Percentiles rank a stretch among this genome's conserved stretches.
These are phyloP conservation scores for Steinernema carpocapsae DNA, from an alignment of 2,888 invertebrate genomes.

Conservation along the genomic window DNA sequence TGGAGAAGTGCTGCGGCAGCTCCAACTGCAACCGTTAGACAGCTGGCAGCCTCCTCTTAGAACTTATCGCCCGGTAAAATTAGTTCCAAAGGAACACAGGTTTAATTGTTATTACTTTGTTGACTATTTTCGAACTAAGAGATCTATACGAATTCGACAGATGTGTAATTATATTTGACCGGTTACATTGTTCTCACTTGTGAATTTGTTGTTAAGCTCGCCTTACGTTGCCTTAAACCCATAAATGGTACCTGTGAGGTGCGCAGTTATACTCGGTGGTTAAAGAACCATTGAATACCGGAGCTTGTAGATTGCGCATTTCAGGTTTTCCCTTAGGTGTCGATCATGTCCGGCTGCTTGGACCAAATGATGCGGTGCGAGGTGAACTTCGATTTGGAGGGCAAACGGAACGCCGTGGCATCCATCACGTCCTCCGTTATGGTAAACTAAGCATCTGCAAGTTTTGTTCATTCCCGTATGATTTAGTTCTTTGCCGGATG, in stretches of 20 bases:
- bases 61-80: background rate
- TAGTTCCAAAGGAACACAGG: too few relatives aligned
- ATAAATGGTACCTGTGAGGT: too few relatives aligned
- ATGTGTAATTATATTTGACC: constrained; percentile 14
- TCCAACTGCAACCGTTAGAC: constrained; percentile 56
- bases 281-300: background rate
- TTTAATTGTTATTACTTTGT: constrained; percentile 23
- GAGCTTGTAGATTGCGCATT: background rate
- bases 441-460: constrained; percentile 10
- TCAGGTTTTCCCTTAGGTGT: background rate
- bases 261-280: background rate
- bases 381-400: constrained; percentile 77
- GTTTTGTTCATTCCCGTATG: background rate
- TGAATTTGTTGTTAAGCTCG: background rate
- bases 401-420: constrained; percentile 84
- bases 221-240: background rate
- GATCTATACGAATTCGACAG: constrained; percentile 5
- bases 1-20: constrained; percentile 65
- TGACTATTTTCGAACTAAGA: constrained; percentile 13
- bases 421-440: constrained; percentile 87
- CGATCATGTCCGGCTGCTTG: constrained; percentile 61
- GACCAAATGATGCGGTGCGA: constrained; percentile 57
- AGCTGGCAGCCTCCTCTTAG: background rate
- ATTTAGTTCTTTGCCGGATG: constrained; percentile 89
- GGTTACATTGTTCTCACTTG: constrained; percentile 31